Evolutionary conservation across 2,113 vertebrate species (phyloP), one percentile per base, ranked within the genome.

Genomic region (Laterallus jamaicensis): DNA sequence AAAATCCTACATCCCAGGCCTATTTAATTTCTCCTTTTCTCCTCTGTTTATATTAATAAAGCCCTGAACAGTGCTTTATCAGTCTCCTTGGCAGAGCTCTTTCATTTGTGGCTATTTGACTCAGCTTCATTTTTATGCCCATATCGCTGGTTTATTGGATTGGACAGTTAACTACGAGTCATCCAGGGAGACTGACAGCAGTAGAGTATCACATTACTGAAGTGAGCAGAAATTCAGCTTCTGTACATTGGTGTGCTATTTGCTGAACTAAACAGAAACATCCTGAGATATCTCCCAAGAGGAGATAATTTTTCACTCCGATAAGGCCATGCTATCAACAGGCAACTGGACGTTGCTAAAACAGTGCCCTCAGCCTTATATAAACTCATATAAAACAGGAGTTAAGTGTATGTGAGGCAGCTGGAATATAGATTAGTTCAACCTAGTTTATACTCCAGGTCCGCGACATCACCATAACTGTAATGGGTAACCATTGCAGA

Each of bases 261-360:
- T 92, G 86, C 86, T 86, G 88, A 93, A 94, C 76, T 88, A 60
- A 92, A 94, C 62, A 64, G 86, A 95, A 96, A 86, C 62, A 92
- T 89, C 58, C 80, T 24, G 25, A 90, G 64, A 17, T 95, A 89
- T 92, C 93, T 96, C 90, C 85, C 86, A 90, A 39, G 42, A 81
- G 60, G 8, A 12, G 32, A 70, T 1, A 70, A 67, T 74, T 94
- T 97, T 84, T 94, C 54, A 84, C 56, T 92, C 0, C 0, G 25
- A 71, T 86, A 28, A 3, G 18, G 42, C 75, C 49, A 28, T 68
- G 35, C 42, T 86, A 82, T 84, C 69, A 82, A 75, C 42, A 89
- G 64, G 39, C 67, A 83, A 89, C 80, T 82, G 69, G 56, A 54
- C 5, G 0, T 39, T 71, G 76, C 60, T 89, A 82, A 92, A 94